Conservation (phyloP, 2,888 invertebrate genomes). For the Leptopilina myrica region DNA sequence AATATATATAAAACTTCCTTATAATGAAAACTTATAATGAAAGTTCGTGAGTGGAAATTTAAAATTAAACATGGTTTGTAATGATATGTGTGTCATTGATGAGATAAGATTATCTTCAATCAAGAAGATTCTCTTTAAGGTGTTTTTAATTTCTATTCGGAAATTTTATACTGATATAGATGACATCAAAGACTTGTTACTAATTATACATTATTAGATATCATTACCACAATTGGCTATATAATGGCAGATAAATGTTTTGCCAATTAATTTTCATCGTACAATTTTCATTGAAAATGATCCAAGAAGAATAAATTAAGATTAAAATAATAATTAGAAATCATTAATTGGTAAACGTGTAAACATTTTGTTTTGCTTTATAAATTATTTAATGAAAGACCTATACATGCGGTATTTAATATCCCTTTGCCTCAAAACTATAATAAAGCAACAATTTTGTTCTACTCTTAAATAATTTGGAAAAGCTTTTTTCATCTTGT, state of each 20-base stretch:
- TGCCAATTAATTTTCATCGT: not conserved
- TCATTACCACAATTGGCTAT: slow-evolving; percentile 6
- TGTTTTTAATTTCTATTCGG: slow-evolving; percentile 1
- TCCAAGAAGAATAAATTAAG: too few relatives aligned
- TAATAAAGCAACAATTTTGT: slow-evolving; percentile 13
- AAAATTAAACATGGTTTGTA: not conserved
- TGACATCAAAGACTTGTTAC: not conserved
- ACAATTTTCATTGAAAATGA: too few relatives aligned
- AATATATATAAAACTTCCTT: too few relatives aligned
- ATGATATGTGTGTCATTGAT: not conserved
- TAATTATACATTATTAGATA: slow-evolving; percentile 5
- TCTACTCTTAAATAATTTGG: slow-evolving; percentile 2
- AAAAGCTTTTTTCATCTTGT: slow-evolving; percentile 12
- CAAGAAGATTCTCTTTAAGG: slow-evolving; percentile 3
- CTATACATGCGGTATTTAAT: too few relatives aligned
- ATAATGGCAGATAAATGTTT: not conserved
- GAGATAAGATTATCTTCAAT: slow-evolving; percentile 6
- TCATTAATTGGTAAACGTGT: not conserved
- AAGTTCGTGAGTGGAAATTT: not conserved
- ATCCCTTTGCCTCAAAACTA: not conserved
- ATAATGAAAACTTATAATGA: too few relatives aligned
- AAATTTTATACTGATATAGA: not conserved
- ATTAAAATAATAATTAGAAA: too few relatives aligned
- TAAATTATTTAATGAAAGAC: not conserved
- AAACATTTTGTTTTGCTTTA: not conserved